Evolutionary conservation across 1,140 invertebrate species (phyloP), one percentile per base, ranked within the genome.

Genomic region (Bathynomus jamesi): DNA sequence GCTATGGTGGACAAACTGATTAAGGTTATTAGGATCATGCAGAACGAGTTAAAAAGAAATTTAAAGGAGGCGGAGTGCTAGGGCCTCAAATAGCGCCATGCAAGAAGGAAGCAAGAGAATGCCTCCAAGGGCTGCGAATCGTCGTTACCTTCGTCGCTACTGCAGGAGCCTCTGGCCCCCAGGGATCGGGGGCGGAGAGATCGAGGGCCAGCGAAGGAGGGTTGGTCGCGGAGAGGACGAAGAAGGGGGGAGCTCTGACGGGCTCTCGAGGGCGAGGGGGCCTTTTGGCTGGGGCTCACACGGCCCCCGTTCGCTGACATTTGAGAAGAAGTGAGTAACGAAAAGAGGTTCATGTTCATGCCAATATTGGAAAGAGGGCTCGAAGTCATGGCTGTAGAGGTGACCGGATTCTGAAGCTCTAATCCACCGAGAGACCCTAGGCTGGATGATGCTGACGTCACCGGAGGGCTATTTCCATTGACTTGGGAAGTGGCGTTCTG

Each of bases 101-200:
- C n/a, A n/a, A n/a, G n/a, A n/a, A n/a, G n/a, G n/a, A n/a, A n/a
- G n/a, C n/a, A n/a, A n/a, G n/a, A n/a, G n/a, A n/a, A n/a, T n/a
- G n/a, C n/a, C n/a, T n/a, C n/a, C n/a, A n/a, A n/a, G n/a, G 40
- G 40, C 40, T 53, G 40, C 40, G 21, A 64, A 28, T 63, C 24
- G 1, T 69, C 67, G 72, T 76, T 77, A 77, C 76, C 76, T 77
- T 77, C 76, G 70, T 77, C 76, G 67, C 76, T 77, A 72, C 70
- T 77, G 73, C 64, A 74, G 69, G 70, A 67, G 63, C 69, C 72
- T 70, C 73, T 77, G 40, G 40, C 21, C 40, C 40, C 40, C 21
- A 53, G 21, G 40, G 40, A 3, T 53, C 40, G 13, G 21, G 40
- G 40, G n/a, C n/a, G n/a, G 21, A 21, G 11, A 53, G 40, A 53